Conservation (phyloP, 2,113 vertebrate species). For the Hassar affinis region DNA sequence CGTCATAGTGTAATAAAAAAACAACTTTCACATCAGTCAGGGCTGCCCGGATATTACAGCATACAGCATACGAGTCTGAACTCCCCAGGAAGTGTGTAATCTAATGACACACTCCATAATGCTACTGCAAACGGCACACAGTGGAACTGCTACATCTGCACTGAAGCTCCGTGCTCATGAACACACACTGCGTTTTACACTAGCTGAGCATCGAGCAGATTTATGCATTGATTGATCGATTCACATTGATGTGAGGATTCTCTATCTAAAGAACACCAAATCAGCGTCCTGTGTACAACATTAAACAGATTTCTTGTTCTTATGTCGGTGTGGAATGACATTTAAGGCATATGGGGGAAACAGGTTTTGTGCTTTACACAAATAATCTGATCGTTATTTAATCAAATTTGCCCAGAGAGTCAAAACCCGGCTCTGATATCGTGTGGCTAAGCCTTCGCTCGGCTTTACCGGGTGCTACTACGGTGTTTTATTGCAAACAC, state of each 20-base stretch:
- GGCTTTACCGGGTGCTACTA: neutral
- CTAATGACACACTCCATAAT: neutral
- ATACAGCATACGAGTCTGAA: neutral
- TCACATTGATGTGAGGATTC: too few relatives aligned
- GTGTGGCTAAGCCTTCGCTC: neutral
- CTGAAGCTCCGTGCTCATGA: neutral
- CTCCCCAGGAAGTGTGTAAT: neutral
- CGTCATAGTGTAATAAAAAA: neutral
- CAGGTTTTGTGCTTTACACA: constrained; percentile 6
- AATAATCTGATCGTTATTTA: neutral
- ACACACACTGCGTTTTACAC: neutral
- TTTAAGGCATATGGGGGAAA: constrained; percentile 20
- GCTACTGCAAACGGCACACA: neutral
- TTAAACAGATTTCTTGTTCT: neutral
- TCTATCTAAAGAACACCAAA: too few relatives aligned
- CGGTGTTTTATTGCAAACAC: constrained; percentile 8
- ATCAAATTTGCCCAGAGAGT: neutral
- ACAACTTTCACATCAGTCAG: neutral
- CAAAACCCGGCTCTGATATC: neutral
- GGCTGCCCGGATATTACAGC: neutral
- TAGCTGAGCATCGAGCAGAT: too few relatives aligned
- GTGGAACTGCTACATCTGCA: neutral
- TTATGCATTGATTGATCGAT: too few relatives aligned
- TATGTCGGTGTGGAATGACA: neutral
- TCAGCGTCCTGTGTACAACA: too few relatives aligned